phyloP scores from a whole-genome alignment of 2,113 vertebrate species.

The Epinephelus cyanopodus region DNA sequence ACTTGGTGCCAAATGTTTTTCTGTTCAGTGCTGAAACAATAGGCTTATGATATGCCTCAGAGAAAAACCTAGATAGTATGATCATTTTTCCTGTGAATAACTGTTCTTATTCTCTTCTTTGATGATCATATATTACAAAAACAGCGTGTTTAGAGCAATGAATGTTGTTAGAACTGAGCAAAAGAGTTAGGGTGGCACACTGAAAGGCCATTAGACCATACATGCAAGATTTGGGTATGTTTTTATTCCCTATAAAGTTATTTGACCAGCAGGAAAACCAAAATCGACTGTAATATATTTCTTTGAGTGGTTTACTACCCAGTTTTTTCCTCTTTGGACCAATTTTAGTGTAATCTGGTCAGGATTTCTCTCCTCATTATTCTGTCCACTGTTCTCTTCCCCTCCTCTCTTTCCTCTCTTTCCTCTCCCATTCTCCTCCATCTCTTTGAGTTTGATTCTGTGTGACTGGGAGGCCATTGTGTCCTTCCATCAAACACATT shows the following conservation, averaged over 20 bases:
- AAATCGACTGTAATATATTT: background rate
- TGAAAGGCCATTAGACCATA: background rate
- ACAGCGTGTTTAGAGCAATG: background rate
- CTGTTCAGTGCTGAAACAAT: background rate
- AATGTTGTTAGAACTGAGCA: background rate
- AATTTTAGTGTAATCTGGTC: background rate
- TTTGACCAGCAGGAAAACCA: background rate
- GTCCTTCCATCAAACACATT: slow-evolving; percentile 68
- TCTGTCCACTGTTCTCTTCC: slow-evolving; percentile 28
- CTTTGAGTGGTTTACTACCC: background rate
- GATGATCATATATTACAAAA: background rate
- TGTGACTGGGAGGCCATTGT: slow-evolving; percentile 73
- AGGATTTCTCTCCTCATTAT: slow-evolving; percentile 39
- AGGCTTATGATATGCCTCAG: background rate
- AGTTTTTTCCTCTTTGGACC: background rate
- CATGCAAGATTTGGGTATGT: background rate
- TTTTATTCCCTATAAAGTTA: background rate
- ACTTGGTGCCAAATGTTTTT: slow-evolving; percentile 15
- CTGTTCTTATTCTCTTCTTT: background rate
- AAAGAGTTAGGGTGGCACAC: background rate
- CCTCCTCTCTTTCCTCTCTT: slow-evolving; percentile 22
- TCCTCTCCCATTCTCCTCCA: slow-evolving; percentile 62
- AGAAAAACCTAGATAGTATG: background rate
- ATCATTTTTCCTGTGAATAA: background rate
- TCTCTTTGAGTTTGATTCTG: slow-evolving; percentile 67